These are phyloP conservation scores for Centropristis striata DNA, from an alignment of 2,113 vertebrate genomes.

Conservation along the genomic window DNA sequence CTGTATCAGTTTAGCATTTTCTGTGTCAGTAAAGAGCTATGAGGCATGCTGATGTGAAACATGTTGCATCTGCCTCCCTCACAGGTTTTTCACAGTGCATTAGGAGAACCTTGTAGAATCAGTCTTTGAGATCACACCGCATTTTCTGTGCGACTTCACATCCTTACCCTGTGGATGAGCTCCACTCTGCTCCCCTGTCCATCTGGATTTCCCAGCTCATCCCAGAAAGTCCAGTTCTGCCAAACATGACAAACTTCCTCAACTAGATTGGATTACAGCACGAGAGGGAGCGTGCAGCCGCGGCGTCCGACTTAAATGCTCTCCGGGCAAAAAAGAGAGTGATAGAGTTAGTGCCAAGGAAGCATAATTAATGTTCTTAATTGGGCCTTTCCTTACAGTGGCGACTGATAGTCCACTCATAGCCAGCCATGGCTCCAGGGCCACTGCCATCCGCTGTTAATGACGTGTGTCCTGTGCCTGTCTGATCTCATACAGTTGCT, in stretches of 20 bases:
- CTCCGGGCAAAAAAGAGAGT: slow-evolving; percentile 77
- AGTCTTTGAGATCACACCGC: slow-evolving; percentile 72
- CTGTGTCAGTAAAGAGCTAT: slow-evolving; percentile 66
- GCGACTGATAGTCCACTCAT: slow-evolving; percentile 77
- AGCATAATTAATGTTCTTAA: slow-evolving; percentile 84
- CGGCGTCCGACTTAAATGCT: slow-evolving; percentile 57
- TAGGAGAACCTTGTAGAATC: slow-evolving; percentile 69
- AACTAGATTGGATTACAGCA: slow-evolving; percentile 70
- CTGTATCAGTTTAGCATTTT: slow-evolving; percentile 68
- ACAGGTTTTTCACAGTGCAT: slow-evolving; percentile 81
- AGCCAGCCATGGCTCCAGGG: slow-evolving; percentile 66
- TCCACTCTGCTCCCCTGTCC: slow-evolving; percentile 64
- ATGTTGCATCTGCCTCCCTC: slow-evolving; percentile 75
- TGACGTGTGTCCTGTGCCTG: slow-evolving; percentile 68
- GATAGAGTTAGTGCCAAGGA: slow-evolving; percentile 80
- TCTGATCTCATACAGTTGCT: slow-evolving; percentile 70
- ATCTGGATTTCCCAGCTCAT: slow-evolving; percentile 72
- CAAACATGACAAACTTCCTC: slow-evolving; percentile 83
- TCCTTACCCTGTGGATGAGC: slow-evolving; percentile 74
- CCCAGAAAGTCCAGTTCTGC: slow-evolving; percentile 70
- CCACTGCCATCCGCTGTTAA: slow-evolving; percentile 63
- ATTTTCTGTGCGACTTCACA: slow-evolving; percentile 83
- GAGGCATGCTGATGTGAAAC: slow-evolving; percentile 69
- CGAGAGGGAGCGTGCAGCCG: slow-evolving; percentile 53
- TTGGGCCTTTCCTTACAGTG: slow-evolving; percentile 75